Evolutionary conservation across 2,797 vertebrate species (phyloP).

Genomic region (Smutsia temminckii): DNA sequence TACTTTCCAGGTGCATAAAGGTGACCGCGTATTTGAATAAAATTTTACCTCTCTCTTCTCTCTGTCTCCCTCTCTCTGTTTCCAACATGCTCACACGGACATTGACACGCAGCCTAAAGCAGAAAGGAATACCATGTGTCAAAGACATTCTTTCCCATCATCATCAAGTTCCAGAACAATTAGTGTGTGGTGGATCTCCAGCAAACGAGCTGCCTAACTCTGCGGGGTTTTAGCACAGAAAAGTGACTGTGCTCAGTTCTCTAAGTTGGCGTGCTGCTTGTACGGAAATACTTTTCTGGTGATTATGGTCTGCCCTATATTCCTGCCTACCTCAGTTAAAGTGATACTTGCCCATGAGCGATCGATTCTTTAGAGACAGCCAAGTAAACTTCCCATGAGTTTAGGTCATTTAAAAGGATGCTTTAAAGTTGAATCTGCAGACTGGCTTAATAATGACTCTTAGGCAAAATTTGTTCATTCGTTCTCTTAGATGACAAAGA

Average conservation of each 20-base stretch:
- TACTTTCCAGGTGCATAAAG: not conserved
- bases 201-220: too few relatives aligned
- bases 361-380: not conserved
- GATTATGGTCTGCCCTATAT: not conserved
- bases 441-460: not conserved
- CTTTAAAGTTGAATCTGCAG: not conserved
- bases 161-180: not conserved
- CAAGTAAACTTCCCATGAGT: not conserved
- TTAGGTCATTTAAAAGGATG: not conserved
- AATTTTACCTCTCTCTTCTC: not conserved
- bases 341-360: not conserved
- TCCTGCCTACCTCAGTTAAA: not conserved
- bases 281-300: not conserved
- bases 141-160: not conserved
- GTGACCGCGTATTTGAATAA: not conserved
- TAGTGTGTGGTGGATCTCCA: too few relatives aligned
- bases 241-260: too few relatives aligned
- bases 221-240: too few relatives aligned
- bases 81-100: not conserved
- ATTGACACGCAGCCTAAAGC: rapidly evolving
- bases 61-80: not conserved
- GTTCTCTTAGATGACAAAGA: not conserved
- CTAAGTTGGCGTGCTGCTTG: too few relatives aligned
- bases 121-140: too few relatives aligned
- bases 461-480: not conserved